Evolutionary conservation across 1,140 invertebrate species (phyloP), one percentile per base, ranked within the genome.

Genomic region (Pachyrhynchus sulphureomaculatus): DNA sequence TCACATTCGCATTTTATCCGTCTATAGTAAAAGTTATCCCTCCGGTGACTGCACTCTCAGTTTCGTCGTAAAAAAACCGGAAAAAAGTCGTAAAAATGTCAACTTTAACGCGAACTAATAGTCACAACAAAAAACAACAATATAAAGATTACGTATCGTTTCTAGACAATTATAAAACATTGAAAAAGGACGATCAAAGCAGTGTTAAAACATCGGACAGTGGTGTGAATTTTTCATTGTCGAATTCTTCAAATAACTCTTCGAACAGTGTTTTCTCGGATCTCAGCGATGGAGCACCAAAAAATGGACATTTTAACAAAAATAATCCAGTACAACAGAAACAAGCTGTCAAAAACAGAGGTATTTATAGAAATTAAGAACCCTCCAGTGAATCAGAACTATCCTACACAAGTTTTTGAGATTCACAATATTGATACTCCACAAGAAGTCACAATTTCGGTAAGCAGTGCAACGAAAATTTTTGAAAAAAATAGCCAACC

Each of bases 141-240:
- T 73, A 71, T 33, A 71, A 68, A 37, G 70, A 71, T 18, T 73
- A 73, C 54, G 64, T 67, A 15, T 66, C 63, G 21, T 73, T 71
- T 53, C 47, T 73, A 42, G 65, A 60, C 10, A 67, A 51, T 36
- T 73, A 71, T 45, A 64, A 58, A 23, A 62, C 63, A 29, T 63
- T 56, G n/a, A 68, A 64, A 51, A 71, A 66, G 37, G 66, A 66
- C 23, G 69, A 66, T n/a, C 47, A 67, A 53, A 60, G 53, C 37
- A 60, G 45, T 52, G 51, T 65, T 13, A 32, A 41, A 4, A 49
- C 58, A 8, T 48, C 57, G 13, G 68, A 68, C 48, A 69, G 66
- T 59, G 66, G 68, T 2, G 51, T 67, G 10, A 65, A 66, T 47
- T 66, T 58, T 37, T 42, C 54, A 18, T 41, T 58, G n/a, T 37